Evolutionary conservation across 2,797 vertebrate genomes (phyloP), one percentile per base, ranked within the genome.

Genomic region (Enteromius argenteus): DNA sequence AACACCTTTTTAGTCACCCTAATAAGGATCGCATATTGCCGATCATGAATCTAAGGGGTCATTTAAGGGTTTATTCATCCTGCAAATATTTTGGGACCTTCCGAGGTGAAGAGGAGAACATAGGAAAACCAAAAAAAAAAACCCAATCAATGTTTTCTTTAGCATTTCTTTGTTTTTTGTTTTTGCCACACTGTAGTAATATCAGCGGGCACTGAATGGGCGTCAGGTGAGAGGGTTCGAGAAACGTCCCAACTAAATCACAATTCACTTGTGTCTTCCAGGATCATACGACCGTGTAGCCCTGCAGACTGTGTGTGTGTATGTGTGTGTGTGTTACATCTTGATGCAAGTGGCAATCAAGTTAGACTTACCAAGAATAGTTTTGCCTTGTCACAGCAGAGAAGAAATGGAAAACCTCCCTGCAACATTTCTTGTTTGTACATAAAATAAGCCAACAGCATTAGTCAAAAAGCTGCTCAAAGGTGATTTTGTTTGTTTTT

Each of bases 211-310:
- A 78, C 32, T 85, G 73, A 87, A 89, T 89, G 82, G 58, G 60
- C 49, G 46, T 85, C 66, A 73, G 44, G 30, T 17, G 27, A 71
- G 62, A 67, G 60, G 56, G 72, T 77, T 72, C 5, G 37, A 73
- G 68, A 81, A 78, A 87, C 67, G 89, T 93, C 91, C 90, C 88
- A 91, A 93, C 92, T 93, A 93, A 91, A 91, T 94, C 92, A 94
- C 92, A 93, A 91, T 91, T 94, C 93, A 95, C 92, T 91, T 93
- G 68, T 94, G 95, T 96, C 95, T 96, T 96, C 95, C 95, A 95
- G 94, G 89, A 89, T 93, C 93, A 93, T 92, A 89, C 83, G 89
- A 84, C 90, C 87, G 89, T 87, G 83, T 69, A 68, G 62, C 78
- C 64, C 78, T 53, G 60, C 76, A 66, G 74, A 67, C 15, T 80